Percentiles rank a stretch among this genome's conserved stretches.
Evolutionary conservation across 2,113 vertebrate species (phyloP).

Genomic region (Oreochromis niloticus): DNA sequence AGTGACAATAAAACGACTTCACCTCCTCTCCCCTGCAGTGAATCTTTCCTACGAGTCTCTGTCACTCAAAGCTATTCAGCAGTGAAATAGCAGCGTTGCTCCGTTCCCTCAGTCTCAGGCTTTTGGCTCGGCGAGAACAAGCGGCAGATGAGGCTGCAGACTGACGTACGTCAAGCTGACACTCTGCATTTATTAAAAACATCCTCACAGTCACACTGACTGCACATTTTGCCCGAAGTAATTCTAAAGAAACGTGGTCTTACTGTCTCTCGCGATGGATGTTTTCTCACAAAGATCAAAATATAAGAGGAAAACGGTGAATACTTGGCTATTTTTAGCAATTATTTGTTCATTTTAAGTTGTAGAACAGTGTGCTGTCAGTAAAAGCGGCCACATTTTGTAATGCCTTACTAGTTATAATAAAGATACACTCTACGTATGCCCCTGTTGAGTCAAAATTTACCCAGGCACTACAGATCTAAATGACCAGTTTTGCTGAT

Average conservation of each 20-base stretch:
- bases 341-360: not conserved
- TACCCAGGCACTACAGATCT: not conserved
- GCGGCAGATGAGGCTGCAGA: not conserved
- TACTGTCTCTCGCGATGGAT: not conserved
- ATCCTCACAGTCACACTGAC: not conserved
- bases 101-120: not conserved
- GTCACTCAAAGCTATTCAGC: constrained; percentile 16
- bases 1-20: not conserved
- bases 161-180: not conserved
- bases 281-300: not conserved
- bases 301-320: not conserved
- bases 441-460: not conserved
- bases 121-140: not conserved
- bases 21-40: constrained; percentile 19
- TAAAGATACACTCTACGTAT: not conserved
- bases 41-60: not conserved
- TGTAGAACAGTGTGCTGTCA: not conserved
- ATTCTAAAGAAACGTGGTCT: not conserved
- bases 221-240: not conserved
- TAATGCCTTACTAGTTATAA: not conserved
- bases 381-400: not conserved
- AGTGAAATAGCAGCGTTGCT: not conserved
- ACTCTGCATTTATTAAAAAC: not conserved
- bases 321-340: not conserved
- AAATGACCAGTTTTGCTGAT: not conserved